Base-by-base conservation (phyloP, 2,113 vertebrate species). In the Nycticryphes semicollaris region DNA sequence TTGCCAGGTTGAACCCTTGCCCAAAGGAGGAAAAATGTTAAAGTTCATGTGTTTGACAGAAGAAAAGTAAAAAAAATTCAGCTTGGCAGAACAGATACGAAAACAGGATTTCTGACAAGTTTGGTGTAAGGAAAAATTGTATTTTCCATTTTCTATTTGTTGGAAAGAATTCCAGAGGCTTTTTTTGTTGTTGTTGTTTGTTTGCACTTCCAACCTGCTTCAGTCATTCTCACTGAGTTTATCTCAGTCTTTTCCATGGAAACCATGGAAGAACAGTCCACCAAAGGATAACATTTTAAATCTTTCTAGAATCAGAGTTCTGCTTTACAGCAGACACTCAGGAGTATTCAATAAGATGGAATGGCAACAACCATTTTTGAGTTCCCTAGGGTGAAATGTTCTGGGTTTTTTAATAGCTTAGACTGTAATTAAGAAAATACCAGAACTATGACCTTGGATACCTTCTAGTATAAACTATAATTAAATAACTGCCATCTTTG, bases 381-480 rank as follows among this genome's bases (percentile, higher is more conserved):
- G 19, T 76, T 96, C 86, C 77, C 83, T 24, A 81, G 75, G 60
- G 83, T 79, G 41, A 96, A 97, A 95, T 88, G 48, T 81, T 95
- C 91, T 83, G 69, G 5, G 9, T 33, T 74, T 83, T 95, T 95
- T 89, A 74, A 94, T 82, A 95, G 90, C 54, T 94, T 66, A 90
- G 62, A 39, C 47, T 96, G 79, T 83, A 96, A 97, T 95, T 97
- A 96, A 93, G 73, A 97, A 96, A 97, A 75, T 91, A 73, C n/a
- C 50, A 11, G 48, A 96, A 85, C 45, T 91, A 76, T 87, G 94
- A 94, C 83, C 93, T 95, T 95, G 92, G 97, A 43, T 89, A 94
- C 91, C 39, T 96, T 86, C 64, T 97, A 75, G 75, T 50, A 94
- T 84, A 93, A 97, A 88, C 70, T 96, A 79, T 56, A 97, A 80